Base-by-base conservation (phyloP, 35 echinoderm and acorn worm species). In the Apostichopus japonicus region DNA sequence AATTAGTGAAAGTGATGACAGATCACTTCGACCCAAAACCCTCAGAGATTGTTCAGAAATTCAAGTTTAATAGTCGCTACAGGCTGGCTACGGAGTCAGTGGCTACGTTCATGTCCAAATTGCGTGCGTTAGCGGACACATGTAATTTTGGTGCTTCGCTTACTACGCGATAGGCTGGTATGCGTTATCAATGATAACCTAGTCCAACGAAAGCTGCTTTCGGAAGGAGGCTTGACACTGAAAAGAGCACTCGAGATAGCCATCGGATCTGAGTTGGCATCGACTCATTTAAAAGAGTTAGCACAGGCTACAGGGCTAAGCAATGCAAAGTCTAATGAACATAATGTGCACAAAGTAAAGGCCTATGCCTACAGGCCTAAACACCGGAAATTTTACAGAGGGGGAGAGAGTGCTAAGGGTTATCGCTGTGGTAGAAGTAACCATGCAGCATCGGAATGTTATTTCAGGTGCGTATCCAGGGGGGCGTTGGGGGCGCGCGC, bases 151-250 rank as follows among this genome's bases (percentile, higher is more conserved):
- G 92, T 13, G 51, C 92, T 9, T 71, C 86, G 21, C 82, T 90
- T 76, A 22, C 77, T 79, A 16, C 56, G 5, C 56, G 93, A 95
- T 87, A 54, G 91, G 10, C 86, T 97, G 3, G 96, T 97, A 15
- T 93, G 91, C 23, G 87, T 93, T 25, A 91, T 97, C 9, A 94
- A 95, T 86, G 87, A 97, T 73, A 72, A 90, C 52, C 59, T 77
- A 72, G 93, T 97, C 27, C 86, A 90, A 77, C 80, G 72, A 56
- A 87, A 78, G 23, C 61, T 93, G 24, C 73, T 95, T 33, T 86
- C 87, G 14, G 92, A 93, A 86, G 56, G n/a, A n/a, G 94, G 53
- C 21, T 57, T 94, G 1, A 82, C 58, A 44, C 44, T 92, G 14
- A 67, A 95, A 56, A 79, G 55, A 87, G 84, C 84, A 4, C 10